Conservation (phyloP, 2,113 vertebrate species). For the Grallaria varia region DNA sequence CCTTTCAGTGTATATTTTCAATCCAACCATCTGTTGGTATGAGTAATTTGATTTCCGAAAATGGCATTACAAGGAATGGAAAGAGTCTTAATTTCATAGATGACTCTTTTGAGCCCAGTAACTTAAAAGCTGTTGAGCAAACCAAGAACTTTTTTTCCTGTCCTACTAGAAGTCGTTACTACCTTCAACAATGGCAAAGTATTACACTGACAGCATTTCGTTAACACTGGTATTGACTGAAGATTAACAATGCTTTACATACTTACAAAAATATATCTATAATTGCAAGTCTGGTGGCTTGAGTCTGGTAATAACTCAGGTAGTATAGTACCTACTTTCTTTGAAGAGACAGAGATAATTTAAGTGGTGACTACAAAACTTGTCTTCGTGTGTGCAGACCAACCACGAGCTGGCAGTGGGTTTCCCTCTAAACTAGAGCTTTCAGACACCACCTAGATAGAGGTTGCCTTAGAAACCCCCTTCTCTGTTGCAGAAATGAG, state of each 20-base stretch:
- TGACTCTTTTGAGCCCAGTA: not conserved
- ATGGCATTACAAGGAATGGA: not conserved
- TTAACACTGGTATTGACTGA: not conserved
- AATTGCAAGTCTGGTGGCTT: not conserved
- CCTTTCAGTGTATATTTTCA: not conserved
- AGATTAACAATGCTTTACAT: not conserved
- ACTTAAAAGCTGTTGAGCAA: not conserved
- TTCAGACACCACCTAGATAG: not conserved
- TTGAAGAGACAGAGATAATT: not conserved
- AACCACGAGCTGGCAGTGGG: accelerated
- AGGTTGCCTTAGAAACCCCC: accelerated
- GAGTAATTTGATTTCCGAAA: not conserved
- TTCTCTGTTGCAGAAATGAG: not conserved
- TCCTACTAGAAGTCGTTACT: not conserved
- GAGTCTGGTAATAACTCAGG: not conserved
- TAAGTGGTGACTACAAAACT: not conserved
- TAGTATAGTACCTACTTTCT: not conserved
- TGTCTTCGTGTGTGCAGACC: not conserved
- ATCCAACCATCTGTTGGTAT: not conserved
- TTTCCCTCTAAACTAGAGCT: not conserved
- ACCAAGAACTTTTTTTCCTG: not conserved
- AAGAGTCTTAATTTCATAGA: not conserved
- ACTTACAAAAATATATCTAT: not conserved
- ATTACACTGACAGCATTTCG: not conserved
- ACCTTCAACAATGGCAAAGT: not conserved